phyloP scores from a whole-genome alignment of 1,140 invertebrate genomes.

The Sweltsa coloradensis region DNA sequence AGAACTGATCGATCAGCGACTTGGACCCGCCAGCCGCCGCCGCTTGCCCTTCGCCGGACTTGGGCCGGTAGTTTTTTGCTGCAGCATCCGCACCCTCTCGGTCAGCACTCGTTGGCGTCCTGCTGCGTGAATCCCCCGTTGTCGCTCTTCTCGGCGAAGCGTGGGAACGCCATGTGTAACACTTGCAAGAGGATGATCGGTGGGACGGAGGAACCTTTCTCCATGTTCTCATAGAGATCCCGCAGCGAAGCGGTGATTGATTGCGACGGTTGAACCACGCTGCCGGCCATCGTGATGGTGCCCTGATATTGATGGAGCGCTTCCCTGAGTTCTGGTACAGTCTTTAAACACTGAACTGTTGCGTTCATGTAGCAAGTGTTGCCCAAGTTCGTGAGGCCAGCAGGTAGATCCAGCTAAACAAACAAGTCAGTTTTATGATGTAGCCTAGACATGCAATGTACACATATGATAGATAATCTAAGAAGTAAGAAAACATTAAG shows the following conservation, averaged over 20 bases:
- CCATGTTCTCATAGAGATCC: slow-evolving; percentile 71
- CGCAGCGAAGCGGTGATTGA: slow-evolving; percentile 71
- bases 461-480: too few species aligned
- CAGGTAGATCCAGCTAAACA: slow-evolving; percentile 59
- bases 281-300: slow-evolving; percentile 14
- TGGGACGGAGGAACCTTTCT: slow-evolving; percentile 55
- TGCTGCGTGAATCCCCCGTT: slow-evolving; percentile 42
- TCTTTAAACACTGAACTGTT: slow-evolving; percentile 90
- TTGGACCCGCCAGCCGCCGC: too few species aligned
- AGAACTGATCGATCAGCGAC: slow-evolving; percentile 88
- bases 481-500: too few species aligned
- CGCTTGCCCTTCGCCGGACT: too few species aligned
- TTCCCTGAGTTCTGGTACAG: slow-evolving; percentile 84
- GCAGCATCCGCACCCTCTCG: slow-evolving; percentile 84
- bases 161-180: slow-evolving; percentile 73
- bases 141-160: slow-evolving; percentile 84
- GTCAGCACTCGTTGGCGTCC: slow-evolving; percentile 89
- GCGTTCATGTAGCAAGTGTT: slow-evolving; percentile 99
- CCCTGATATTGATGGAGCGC: slow-evolving; percentile 41
- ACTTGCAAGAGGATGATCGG: slow-evolving; percentile 75
- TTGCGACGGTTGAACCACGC: slow-evolving; percentile 36
- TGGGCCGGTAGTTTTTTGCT: slow-evolving; percentile 68
- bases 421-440: too few species aligned
- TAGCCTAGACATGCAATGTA: too few species aligned
- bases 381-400: slow-evolving; percentile 82